A percentile compares a stretch with the other conserved stretches of the same genome.
Conservation (phyloP, 2,888 invertebrate genomes). For the Ectemnius lituratus region DNA sequence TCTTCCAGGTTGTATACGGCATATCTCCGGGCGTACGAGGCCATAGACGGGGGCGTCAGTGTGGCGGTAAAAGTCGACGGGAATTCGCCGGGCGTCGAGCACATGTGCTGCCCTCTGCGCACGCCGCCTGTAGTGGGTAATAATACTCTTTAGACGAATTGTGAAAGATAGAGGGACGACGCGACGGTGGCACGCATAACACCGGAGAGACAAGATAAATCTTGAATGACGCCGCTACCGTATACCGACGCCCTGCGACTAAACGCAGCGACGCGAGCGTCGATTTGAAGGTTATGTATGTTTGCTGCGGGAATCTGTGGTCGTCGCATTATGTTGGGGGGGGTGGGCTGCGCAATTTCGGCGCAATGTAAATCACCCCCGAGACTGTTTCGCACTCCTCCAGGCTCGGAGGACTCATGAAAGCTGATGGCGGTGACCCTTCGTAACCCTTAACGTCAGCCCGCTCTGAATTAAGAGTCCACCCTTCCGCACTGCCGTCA, state of each 20-base stretch:
- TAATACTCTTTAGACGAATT: no score
- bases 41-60: no score
- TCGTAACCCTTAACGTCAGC: conserved; percentile 5
- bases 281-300: neutral
- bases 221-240: no score
- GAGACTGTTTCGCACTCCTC: conserved; percentile 62
- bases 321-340: neutral
- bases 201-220: no score
- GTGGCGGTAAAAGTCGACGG: no score
- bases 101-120: no score
- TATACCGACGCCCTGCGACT: neutral
- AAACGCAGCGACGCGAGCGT: neutral
- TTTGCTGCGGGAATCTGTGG: neutral
- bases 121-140: no score
- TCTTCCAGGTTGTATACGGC: no score
- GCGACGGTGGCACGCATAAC: no score
- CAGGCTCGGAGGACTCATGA: conserved; percentile 66
- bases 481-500: neutral
- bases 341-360: conserved; percentile 65
- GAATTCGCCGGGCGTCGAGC: no score
- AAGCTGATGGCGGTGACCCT: conserved; percentile 29
- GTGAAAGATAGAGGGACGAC: no score
- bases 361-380: conserved; percentile 66
- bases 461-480: neutral
- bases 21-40: no score